Conservation (phyloP, 2,797 vertebrate species). For the Sebastes itinus region DNA sequence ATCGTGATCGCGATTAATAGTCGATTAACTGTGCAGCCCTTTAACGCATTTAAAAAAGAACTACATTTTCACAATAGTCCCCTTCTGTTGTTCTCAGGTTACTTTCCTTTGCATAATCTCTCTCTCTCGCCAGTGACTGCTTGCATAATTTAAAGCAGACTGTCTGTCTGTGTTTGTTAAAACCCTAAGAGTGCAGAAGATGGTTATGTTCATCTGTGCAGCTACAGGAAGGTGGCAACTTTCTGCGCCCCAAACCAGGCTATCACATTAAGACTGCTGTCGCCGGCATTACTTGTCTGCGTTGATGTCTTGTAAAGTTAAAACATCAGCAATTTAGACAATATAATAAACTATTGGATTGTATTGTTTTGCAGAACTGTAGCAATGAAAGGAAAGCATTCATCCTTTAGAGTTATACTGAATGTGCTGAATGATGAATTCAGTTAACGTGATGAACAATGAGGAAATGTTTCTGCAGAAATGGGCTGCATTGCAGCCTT, state of each 20-base stretch:
- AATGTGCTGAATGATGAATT: conserved; percentile 20
- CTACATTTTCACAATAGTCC: neutral
- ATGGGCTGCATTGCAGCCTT: neutral
- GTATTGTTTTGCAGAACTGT: conserved; percentile 37
- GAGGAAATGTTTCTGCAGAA: conserved; percentile 11
- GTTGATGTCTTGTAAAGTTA: conserved; percentile 51
- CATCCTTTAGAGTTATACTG: conserved; percentile 2
- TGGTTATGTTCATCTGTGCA: conserved; percentile 35
- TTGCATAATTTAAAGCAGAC: conserved; percentile 35
- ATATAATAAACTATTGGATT: conserved; percentile 34
- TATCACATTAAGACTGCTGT: conserved; percentile 44
- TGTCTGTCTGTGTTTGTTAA: conserved; percentile 33
- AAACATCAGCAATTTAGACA: conserved; percentile 51
- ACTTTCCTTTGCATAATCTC: conserved; percentile 22
- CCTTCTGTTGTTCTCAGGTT: neutral
- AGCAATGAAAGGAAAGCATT: conserved; percentile 33
- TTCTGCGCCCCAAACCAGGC: conserved; percentile 30
- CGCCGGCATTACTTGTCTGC: conserved; percentile 47
- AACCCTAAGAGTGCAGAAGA: conserved; percentile 41
- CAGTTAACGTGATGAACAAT: conserved; percentile 7
- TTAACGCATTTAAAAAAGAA: neutral
- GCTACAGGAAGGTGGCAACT: conserved; percentile 30
- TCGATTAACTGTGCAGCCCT: neutral
- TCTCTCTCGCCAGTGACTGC: conserved; percentile 1
- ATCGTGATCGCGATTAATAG: too few relatives aligned